These are phyloP conservation scores for Hermodice carunculata DNA, from an alignment of 2,888 invertebrate species.

Conservation along the genomic window DNA sequence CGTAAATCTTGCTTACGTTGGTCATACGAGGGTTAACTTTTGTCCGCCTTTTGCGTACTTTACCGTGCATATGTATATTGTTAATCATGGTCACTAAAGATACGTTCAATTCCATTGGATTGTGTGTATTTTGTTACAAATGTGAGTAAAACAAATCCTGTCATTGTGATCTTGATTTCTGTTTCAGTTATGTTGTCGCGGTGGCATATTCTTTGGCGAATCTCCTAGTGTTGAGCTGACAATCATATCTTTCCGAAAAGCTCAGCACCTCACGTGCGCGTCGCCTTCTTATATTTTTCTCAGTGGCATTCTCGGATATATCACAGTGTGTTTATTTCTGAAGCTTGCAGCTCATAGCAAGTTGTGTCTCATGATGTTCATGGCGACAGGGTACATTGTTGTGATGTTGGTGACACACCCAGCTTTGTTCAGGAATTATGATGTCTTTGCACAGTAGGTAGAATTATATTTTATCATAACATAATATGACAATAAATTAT, in stretches of 20 bases:
- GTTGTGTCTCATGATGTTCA: conserved; percentile 78
- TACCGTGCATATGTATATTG: too few species aligned
- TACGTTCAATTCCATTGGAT: too few species aligned
- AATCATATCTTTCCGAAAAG: conserved; percentile 34
- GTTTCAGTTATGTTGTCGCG: conserved; percentile 64
- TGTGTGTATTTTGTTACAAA: too few species aligned
- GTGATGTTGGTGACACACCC: conserved; percentile 86
- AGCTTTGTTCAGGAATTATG: conserved; percentile 83
- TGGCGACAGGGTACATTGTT: conserved; percentile 85
- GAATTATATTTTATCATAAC: too few species aligned
- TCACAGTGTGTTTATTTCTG: conserved; percentile 88
- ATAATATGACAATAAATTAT: too few species aligned
- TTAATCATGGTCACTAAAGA: too few species aligned
- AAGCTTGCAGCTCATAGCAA: conserved; percentile 87
- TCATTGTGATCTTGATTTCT: conserved; percentile 10
- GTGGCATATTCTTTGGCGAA: conserved; percentile 52
- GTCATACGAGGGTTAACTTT: too few species aligned
- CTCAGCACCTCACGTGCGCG: conserved; percentile 75
- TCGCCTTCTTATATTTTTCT: conserved; percentile 89
- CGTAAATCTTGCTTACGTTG: too few species aligned
- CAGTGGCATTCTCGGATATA: conserved; percentile 86
- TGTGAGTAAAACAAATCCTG: too few species aligned
- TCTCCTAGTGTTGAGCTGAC: conserved; percentile 18
- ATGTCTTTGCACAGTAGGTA: too few species aligned
- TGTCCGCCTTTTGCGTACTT: too few species aligned